phyloP scores from a whole-genome alignment of 2,888 invertebrate species.

The Onthophagus sagittarius region DNA sequence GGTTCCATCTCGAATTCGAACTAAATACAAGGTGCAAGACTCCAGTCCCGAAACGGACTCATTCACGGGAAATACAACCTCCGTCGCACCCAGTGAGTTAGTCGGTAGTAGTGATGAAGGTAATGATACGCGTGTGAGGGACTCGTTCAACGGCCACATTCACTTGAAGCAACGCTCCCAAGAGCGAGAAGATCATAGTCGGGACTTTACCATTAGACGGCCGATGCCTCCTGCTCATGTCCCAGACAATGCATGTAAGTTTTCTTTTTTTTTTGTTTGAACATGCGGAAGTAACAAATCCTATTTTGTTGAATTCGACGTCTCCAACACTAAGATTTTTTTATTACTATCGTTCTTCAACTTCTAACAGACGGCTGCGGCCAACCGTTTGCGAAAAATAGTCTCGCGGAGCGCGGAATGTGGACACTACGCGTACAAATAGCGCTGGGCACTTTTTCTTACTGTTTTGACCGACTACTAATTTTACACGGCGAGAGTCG shows the following conservation, averaged over 20 bases:
- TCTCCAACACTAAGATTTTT: neutral
- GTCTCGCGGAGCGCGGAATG: conserved; percentile 2
- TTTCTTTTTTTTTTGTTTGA: neutral
- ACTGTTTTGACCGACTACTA: conserved; percentile 14
- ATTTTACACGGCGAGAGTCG: conserved; percentile 9
- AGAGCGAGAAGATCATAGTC: neutral
- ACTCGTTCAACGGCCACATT: neutral
- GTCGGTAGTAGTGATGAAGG: conserved; percentile 3
- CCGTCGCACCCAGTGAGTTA: neutral
- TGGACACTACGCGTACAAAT: conserved; percentile 10
- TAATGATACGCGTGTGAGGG: conserved; percentile 8
- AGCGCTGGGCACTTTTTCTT: conserved; percentile 8
- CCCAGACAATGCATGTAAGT: conserved; percentile 44
- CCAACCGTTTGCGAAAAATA: conserved; percentile 16
- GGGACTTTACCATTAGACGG: conserved; percentile 32
- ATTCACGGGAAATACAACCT: neutral
- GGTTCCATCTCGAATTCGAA: neutral
- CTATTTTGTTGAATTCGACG: too few relatives aligned
- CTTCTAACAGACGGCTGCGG: neutral
- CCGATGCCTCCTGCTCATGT: conserved; percentile 44
- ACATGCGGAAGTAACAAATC: neutral
- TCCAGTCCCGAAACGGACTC: neutral
- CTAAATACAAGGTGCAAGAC: neutral
- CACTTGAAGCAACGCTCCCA: conserved; percentile 3
- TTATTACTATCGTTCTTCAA: neutral